phyloP scores from a whole-genome alignment of 37 sponge, comb jelly and placozoan genomes.

The Dysidea cf. avara region DNA sequence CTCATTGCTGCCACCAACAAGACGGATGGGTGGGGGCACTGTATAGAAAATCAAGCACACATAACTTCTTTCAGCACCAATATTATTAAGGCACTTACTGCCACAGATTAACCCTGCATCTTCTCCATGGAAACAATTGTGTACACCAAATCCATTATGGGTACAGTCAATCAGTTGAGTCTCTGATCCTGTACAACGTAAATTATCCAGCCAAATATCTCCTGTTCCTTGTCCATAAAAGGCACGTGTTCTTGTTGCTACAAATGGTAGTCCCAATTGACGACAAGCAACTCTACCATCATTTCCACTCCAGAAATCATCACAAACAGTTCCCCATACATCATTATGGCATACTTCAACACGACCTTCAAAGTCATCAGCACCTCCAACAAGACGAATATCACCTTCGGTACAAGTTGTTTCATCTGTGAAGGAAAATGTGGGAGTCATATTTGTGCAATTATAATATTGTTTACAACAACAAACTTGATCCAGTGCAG shows the following conservation, averaged over 20 bases:
- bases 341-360: slow-evolving; percentile 21
- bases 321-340: slow-evolving; percentile 34
- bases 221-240: slow-evolving; percentile 18
- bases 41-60: not conserved
- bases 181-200: slow-evolving; percentile 26
- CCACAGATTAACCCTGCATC: slow-evolving; percentile 35
- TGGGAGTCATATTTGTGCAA: not conserved
- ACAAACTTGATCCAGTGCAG: slow-evolving; percentile 4
- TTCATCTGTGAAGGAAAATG: not conserved
- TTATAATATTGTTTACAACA: not conserved
- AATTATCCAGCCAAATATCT: slow-evolving; percentile 29
- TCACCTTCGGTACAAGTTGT: slow-evolving; percentile 2
- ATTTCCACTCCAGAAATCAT: slow-evolving; percentile 5
- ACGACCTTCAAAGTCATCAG: slow-evolving; percentile 12
- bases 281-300: slow-evolving; percentile 23
- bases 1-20: slow-evolving; percentile 19
- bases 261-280: not conserved
- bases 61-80: not conserved
- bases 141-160: slow-evolving; percentile 19
- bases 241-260: not conserved
- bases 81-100: slow-evolving; percentile 8
- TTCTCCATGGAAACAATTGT: slow-evolving; percentile 18
- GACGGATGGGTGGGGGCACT: slow-evolving; percentile 18
- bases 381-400: slow-evolving; percentile 28
- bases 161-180: not conserved